These are phyloP conservation scores for Calypte anna DNA, from an alignment of 2,113 vertebrate species.

Conservation along the genomic window DNA sequence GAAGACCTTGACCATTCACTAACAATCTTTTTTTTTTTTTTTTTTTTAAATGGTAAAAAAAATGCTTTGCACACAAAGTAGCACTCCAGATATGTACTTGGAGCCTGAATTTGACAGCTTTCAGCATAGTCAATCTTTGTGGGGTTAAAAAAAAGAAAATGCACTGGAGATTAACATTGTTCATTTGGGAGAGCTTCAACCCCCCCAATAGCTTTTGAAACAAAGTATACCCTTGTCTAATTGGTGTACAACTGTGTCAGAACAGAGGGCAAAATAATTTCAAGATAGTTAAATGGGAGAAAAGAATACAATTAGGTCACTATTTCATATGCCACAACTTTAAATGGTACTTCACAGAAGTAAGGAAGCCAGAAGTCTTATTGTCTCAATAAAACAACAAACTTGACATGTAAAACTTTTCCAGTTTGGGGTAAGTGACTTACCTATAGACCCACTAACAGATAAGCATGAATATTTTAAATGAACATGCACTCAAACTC, in stretches of 20 bases:
- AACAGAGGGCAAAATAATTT: conserved; percentile 13
- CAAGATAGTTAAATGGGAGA: conserved; percentile 4
- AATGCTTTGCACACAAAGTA: conserved; percentile 27
- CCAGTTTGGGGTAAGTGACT: background rate
- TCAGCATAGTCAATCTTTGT: conserved; percentile 64
- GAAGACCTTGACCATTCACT: conserved; percentile 71
- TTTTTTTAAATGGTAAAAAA: background rate
- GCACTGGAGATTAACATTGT: conserved; percentile 68
- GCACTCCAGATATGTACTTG: conserved; percentile 58
- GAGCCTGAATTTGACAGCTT: conserved; percentile 58
- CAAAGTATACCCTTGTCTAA: conserved; percentile 60
- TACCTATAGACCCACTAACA: background rate
- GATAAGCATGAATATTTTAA: fast-evolving
- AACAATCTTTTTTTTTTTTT: conserved; percentile 23
- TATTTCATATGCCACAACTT: background rate
- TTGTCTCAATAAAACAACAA: background rate
- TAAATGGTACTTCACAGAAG: background rate
- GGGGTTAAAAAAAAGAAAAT: conserved; percentile 55
- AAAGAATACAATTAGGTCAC: background rate
- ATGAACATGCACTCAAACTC: fast-evolving
- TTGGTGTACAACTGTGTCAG: conserved; percentile 35
- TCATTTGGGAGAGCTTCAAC: conserved; percentile 45
- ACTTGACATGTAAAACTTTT: background rate
- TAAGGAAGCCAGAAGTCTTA: background rate
- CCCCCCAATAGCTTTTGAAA: conserved; percentile 44